Base-by-base conservation (phyloP, 2,113 vertebrate genomes). In the Sceloporus tristichus region DNA sequence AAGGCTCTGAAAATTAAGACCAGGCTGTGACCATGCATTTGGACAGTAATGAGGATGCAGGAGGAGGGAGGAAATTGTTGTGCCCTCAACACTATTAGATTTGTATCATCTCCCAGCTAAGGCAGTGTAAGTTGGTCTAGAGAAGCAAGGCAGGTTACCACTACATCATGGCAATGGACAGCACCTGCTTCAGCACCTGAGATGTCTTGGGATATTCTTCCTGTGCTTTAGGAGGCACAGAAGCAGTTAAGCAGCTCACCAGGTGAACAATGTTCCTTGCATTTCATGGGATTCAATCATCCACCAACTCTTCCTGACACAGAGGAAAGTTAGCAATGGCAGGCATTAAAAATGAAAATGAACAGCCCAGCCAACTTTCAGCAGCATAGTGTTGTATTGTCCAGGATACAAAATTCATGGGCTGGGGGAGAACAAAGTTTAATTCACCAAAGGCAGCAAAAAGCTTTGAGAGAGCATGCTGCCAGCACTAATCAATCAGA, bases 401-500 rank as follows among this genome's bases (percentile, higher is more conserved):
- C n/a, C 34, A 66, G 27, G 34, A 42, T 25, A 68, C 38, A 81
- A 65, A 65, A 81, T 59, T 81, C 40, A 40, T 21, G 2, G 80
- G 23, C 34, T 40, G 80, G 80, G 38, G 25, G 38, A 38, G 38
- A 66, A 66, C 65, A 73, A 73, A n/a, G 42, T 82, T 82, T 40
- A 66, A 82, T 82, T 82, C 59, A 82, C 21, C 56, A n/a, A 82
- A 38, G 25, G 38, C 40, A 82, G 38, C 65, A 42, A 66, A 65
- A 81, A 81, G 18, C 56, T 62, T 65, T 66, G 79, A 81, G 23
- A 27, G 0, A 5, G 10, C 9, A 19, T 66, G 59, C 14, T 68
- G 80, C 80, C 80, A 82, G 40, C 38, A 82, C 38, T 34, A 66
- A 42, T 82, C 65, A 66, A 77, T 77, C 40, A 48, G 42, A 77